Evolutionary conservation across 2,888 invertebrate genomes (phyloP).

Genomic region (Molanna angustata): DNA sequence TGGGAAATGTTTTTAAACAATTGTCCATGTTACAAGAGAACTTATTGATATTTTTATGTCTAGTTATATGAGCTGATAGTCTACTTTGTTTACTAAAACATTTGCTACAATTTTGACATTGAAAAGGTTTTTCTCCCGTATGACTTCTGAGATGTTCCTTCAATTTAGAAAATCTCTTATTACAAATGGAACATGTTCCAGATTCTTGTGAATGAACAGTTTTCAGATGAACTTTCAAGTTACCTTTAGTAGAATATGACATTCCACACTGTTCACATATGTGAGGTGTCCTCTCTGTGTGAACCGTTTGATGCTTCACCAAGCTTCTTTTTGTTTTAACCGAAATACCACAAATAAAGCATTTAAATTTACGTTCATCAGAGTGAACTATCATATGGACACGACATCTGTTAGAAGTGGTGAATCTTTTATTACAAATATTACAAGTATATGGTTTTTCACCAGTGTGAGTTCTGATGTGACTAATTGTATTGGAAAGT

Average conservation of each 20-base stretch:
- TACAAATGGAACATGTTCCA: conserved; percentile 48
- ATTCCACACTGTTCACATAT: conserved; percentile 43
- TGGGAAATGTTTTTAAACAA: conserved; percentile 48
- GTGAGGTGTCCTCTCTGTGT: conserved; percentile 41
- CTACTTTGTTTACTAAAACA: conserved; percentile 44
- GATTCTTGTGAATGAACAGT: conserved; percentile 30
- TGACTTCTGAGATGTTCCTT: conserved; percentile 57
- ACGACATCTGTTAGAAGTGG: conserved; percentile 42
- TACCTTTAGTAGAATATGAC: conserved; percentile 26
- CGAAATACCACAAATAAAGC: conserved; percentile 18
- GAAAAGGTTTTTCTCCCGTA: conserved; percentile 53
- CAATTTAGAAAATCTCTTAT: conserved; percentile 55
- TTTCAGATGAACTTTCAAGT: conserved; percentile 25
- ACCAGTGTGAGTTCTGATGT: conserved; percentile 44
- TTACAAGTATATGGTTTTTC: conserved; percentile 47
- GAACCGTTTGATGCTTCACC: conserved; percentile 39
- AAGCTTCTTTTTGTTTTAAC: conserved; percentile 25
- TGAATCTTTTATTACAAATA: conserved; percentile 45
- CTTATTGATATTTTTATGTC: conserved; percentile 47
- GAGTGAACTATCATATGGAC: conserved; percentile 47
- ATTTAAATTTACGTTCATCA: conserved; percentile 38
- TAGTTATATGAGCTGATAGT: conserved; percentile 46
- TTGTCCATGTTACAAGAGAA: conserved; percentile 48
- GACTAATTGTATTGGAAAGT: conserved; percentile 46
- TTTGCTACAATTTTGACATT: conserved; percentile 44